Base-by-base conservation (phyloP, 2,113 vertebrate species). In the Corythaeola cristata region DNA sequence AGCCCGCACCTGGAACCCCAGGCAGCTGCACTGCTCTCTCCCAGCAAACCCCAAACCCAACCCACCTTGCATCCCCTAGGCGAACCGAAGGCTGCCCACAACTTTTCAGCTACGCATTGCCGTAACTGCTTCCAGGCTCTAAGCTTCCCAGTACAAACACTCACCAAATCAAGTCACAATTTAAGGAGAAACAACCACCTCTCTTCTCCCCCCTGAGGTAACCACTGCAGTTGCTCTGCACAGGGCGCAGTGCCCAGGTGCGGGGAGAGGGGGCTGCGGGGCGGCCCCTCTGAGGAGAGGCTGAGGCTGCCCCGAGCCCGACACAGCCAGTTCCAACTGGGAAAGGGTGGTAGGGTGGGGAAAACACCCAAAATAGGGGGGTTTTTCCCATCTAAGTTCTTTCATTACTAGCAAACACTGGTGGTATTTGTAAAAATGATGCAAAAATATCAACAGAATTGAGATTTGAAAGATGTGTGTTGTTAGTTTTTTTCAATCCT, bases 51-150 rank as follows among this genome's bases (percentile, higher is more conserved):
- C 11, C 23, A 27, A 66, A 50, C 20, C 1, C 5, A 27, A 27
- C 7, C 5, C 14, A 30, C 5, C 8, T 10, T 5, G 2, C 4
- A 2, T 10, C 2, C 23, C 7, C 35, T 10, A 35, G n/a, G 32
- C 1, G 1, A 87, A 64, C 12, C 4, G 1, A 1, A 45, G 24
- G 49, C 27, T 32, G 30, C 26, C 6, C 23, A 76, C 47, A 80
- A 18, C 21, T 19, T 35, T 21, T 41, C 52, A 60, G 26, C 35
- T 52, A 32, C 3, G 3, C 5, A 1, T 18, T 64, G 37, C 11
- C 14, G 1, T 35, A 66, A 26, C 13, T 23, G 12, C 47, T 23
- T 22, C 52, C 5, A 67, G 37, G 24, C 15, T 73, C 32, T 6
- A 49, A 23, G 21, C 18, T 78, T 60, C 21, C 49, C 7, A 41